phyloP scores from a whole-genome alignment of 2,797 vertebrate species.

The Arrhamphus sclerolepis region DNA sequence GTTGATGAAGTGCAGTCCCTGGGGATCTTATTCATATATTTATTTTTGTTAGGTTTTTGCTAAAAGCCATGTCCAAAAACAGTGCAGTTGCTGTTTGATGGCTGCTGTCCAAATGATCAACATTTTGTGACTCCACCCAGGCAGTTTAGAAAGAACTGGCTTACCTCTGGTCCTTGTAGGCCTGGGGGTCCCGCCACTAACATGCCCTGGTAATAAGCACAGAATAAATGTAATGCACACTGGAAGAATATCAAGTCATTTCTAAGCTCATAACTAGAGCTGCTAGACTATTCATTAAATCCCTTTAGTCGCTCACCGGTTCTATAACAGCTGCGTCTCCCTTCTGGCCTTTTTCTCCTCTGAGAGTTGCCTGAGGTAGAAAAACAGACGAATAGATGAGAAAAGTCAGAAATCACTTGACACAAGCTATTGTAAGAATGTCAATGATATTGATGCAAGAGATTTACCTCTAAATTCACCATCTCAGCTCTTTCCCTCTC shows the following conservation, averaged over 20 bases:
- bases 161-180: constrained; percentile 82
- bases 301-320: constrained; percentile 79
- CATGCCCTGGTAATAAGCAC: constrained; percentile 77
- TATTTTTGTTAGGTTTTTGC: too few species aligned
- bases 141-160: constrained; percentile 32
- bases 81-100: constrained; percentile 9
- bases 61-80: constrained; percentile 15
- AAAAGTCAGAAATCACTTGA: constrained; percentile 37
- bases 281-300: constrained; percentile 30
- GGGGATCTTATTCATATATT: neutral
- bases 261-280: constrained; percentile 17
- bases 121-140: constrained; percentile 13
- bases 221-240: constrained; percentile 33
- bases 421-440: constrained; percentile 21
- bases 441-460: constrained; percentile 20
- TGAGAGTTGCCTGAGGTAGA: constrained; percentile 55
- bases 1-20: too few species aligned
- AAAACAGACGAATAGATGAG: constrained; percentile 32
- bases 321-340: constrained; percentile 86
- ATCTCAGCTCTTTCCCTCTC: constrained; percentile 67
- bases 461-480: constrained; percentile 73
- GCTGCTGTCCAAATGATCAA: constrained; percentile 8
- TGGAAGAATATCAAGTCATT: constrained; percentile 12
- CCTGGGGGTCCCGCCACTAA: constrained; percentile 83
- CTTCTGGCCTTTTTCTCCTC: constrained; percentile 87